Evolutionary conservation across 2,113 vertebrate genomes (phyloP).

Genomic region (Melanostigma gelatinosum): DNA sequence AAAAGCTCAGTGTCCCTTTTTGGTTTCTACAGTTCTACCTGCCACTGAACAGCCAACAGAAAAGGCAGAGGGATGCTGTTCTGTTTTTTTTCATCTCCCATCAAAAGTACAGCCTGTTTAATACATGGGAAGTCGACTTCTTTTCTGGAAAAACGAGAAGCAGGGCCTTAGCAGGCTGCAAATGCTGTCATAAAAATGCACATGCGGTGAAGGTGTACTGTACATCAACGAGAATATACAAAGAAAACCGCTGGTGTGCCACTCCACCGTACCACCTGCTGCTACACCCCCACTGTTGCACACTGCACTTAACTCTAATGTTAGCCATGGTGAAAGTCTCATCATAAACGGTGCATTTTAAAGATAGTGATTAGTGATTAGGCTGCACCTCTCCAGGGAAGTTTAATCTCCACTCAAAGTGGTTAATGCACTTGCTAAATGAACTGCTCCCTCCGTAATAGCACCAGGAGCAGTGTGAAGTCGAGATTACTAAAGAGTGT

Average conservation of each 20-base stretch:
- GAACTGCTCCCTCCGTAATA: constrained; percentile 76
- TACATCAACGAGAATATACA: constrained; percentile 25
- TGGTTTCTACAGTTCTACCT: constrained; percentile 31
- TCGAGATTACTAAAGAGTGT: constrained; percentile 74
- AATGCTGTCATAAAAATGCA: constrained; percentile 49
- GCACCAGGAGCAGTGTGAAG: constrained; percentile 73
- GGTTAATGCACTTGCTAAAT: constrained; percentile 81
- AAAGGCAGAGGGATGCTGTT: constrained; percentile 9
- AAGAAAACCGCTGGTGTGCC: constrained; percentile 15
- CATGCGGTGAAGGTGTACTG: constrained; percentile 44
- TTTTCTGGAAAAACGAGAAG: constrained; percentile 36
- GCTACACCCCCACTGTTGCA: constrained; percentile 32
- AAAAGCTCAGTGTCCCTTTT: constrained; percentile 55
- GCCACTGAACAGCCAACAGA: constrained; percentile 33
- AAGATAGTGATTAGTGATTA: constrained; percentile 82
- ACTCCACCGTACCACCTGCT: constrained; percentile 39
- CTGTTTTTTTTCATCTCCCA: constrained; percentile 27
- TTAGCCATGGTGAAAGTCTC: constrained; percentile 67
- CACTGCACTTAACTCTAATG: constrained; percentile 65
- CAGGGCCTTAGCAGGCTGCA: constrained; percentile 32
- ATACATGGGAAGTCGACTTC: constrained; percentile 46
- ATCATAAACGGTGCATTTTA: constrained; percentile 80
- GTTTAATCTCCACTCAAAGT: constrained; percentile 80
- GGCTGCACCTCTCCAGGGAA: constrained; percentile 73
- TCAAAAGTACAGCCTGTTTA: constrained; percentile 50